Conservation (phyloP, 1,140 invertebrate genomes). For the Portunus trituberculatus region DNA sequence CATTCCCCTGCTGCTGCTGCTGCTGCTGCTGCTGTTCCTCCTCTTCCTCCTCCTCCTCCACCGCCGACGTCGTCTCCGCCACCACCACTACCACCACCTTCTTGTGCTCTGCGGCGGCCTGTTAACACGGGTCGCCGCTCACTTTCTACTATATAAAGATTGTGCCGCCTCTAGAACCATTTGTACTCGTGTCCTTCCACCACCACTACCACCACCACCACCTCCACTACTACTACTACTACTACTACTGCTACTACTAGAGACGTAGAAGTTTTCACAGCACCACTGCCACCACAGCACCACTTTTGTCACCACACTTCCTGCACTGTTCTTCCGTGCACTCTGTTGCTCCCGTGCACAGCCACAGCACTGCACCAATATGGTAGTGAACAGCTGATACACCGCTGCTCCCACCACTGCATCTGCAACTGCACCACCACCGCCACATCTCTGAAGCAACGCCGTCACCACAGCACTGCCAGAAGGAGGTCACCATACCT, state of each 20-base stretch:
- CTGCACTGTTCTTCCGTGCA: conserved; percentile 4
- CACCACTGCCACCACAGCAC: not conserved
- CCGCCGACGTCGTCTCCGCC: not conserved
- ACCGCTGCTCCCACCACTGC: not conserved
- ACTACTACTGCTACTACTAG: no score
- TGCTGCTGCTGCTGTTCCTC: not conserved
- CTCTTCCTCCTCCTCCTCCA: not conserved
- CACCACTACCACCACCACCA: not conserved
- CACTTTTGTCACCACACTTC: not conserved
- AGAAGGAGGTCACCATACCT: not conserved
- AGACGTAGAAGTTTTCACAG: not conserved
- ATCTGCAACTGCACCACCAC: not conserved
- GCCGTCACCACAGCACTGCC: not conserved
- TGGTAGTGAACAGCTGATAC: not conserved
- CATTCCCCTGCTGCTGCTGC: no score
- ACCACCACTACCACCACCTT: not conserved
- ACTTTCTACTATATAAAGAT: not conserved
- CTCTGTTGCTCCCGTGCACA: not conserved
- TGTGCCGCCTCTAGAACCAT: not conserved
- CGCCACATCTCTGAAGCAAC: not conserved
- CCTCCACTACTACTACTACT: not conserved
- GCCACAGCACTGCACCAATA: not conserved
- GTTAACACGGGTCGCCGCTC: not conserved
- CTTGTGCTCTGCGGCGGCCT: not conserved
- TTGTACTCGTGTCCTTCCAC: not conserved